phyloP scores from a whole-genome alignment of 2,797 vertebrate genomes.

The Glyptemys insculpta region DNA sequence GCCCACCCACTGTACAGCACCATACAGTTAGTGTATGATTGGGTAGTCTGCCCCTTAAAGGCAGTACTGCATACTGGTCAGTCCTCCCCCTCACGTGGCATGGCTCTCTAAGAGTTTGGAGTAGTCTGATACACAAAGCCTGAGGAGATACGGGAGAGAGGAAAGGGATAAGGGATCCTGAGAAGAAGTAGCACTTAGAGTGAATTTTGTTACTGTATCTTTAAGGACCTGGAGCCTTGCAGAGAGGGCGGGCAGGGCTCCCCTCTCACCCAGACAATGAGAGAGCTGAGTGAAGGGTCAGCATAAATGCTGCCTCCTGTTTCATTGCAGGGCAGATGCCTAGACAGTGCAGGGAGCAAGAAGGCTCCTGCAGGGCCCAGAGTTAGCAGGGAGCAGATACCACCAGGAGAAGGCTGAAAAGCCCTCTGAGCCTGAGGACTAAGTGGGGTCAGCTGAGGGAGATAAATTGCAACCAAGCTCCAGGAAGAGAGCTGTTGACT shows the following conservation, averaged over 20 bases:
- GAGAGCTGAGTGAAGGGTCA: too few species aligned
- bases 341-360: background rate
- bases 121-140: background rate
- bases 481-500: background rate
- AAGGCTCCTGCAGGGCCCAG: too few species aligned
- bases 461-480: background rate
- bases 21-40: background rate
- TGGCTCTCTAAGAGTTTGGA: background rate
- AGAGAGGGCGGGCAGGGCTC: background rate
- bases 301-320: background rate
- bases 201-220: background rate
- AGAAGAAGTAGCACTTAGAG: background rate
- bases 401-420: background rate
- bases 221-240: background rate
- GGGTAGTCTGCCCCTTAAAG: background rate
- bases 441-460: background rate
- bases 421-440: background rate
- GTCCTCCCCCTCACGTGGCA: background rate
- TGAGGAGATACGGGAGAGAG: background rate
- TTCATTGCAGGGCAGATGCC: background rate
- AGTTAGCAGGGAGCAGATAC: background rate
- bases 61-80: background rate
- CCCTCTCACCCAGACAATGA: background rate
- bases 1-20: background rate
- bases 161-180: background rate